These are phyloP conservation scores for Temnothorax longispinosus DNA, from an alignment of 1,140 invertebrate genomes.

Conservation along the genomic window DNA sequence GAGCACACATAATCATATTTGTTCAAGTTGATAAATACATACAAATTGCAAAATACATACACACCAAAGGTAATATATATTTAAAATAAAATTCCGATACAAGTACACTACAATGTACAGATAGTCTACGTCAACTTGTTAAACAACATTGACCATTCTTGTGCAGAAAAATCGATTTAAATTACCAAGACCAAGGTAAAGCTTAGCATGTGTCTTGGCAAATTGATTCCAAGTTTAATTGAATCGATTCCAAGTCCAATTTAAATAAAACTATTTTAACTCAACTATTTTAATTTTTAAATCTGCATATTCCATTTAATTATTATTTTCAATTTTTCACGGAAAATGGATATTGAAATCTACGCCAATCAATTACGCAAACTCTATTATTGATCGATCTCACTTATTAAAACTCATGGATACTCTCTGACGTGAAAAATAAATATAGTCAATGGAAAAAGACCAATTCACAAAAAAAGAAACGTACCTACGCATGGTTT, in stretches of 20 bases:
- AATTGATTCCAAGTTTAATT: not conserved
- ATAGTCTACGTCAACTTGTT: not conserved
- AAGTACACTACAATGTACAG: not conserved
- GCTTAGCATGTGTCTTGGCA: no score
- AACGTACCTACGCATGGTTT: constrained; percentile 31
- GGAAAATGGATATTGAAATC: not conserved
- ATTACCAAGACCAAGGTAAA: not conserved
- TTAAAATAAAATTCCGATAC: constrained; percentile 1
- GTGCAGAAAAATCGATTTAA: not conserved
- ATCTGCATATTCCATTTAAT: not conserved
- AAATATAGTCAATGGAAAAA: not conserved
- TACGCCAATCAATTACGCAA: not conserved
- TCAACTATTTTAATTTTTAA: not conserved
- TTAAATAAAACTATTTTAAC: not conserved
- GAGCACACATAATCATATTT: not conserved
- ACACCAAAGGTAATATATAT: not conserved
- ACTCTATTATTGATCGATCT: not conserved
- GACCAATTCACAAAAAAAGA: not conserved
- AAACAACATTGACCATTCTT: not conserved
- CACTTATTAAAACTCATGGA: not conserved
- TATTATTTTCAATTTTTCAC: not conserved
- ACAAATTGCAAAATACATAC: not conserved
- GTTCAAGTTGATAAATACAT: not conserved
- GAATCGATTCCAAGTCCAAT: not conserved
- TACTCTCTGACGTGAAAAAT: not conserved